Percentiles rank a stretch among this genome's conserved stretches.
phyloP scores from a whole-genome alignment of 1,140 invertebrate genomes.

The Holotrichia oblita region DNA sequence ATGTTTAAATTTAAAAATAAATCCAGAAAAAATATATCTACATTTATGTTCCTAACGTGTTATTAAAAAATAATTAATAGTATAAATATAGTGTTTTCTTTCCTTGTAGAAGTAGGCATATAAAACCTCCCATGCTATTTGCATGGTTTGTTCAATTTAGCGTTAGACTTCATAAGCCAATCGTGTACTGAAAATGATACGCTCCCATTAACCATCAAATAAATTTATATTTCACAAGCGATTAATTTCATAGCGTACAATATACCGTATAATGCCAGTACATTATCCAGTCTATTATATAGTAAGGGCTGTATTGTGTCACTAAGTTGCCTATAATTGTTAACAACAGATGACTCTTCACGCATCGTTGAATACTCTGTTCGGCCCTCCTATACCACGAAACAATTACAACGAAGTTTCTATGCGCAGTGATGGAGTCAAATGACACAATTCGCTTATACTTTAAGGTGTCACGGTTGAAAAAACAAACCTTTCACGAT shows the following conservation, averaged over 20 bases:
- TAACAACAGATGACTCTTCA: constrained; percentile 59
- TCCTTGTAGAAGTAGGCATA: too few relatives aligned
- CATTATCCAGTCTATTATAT: constrained; percentile 58
- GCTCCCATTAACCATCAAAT: constrained; percentile 53
- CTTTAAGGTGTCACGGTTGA: constrained; percentile 24
- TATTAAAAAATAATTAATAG: too few relatives aligned
- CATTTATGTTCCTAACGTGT: too few relatives aligned
- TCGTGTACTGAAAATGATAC: constrained; percentile 44
- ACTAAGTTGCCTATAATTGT: constrained; percentile 61
- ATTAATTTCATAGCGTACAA: constrained; percentile 56
- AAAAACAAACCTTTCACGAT: constrained; percentile 24
- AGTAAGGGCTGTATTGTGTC: constrained; percentile 57
- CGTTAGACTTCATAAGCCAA: neutral
- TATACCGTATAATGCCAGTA: constrained; percentile 56
- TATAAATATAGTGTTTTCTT: too few relatives aligned
- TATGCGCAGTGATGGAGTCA: neutral
- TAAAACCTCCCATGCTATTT: neutral
- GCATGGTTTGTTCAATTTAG: neutral
- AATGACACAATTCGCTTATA: constrained; percentile 30
- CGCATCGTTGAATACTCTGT: constrained; percentile 48
- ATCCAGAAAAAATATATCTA: too few relatives aligned
- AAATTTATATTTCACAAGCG: constrained; percentile 60
- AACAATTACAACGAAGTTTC: constrained; percentile 21
- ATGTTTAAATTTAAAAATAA: too few relatives aligned
- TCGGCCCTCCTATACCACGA: constrained; percentile 42